Base-by-base conservation (phyloP, 2,113 vertebrate species). In the Rhombomys opimus region DNA sequence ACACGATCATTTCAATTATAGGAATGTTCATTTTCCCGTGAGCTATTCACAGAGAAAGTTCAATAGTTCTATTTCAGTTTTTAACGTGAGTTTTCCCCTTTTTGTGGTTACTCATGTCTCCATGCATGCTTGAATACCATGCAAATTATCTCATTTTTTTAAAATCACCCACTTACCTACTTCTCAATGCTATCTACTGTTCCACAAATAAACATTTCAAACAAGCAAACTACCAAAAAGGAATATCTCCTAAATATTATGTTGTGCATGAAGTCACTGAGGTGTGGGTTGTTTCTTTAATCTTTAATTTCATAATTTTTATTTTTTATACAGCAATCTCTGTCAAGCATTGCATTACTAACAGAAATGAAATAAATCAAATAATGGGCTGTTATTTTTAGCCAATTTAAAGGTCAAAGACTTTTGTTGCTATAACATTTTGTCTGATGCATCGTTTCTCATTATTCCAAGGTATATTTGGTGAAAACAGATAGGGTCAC, bases 1-100 rank as follows among this genome's bases (percentile, higher is more conserved):
- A 90, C 87, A 89, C 70, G 97, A 97, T 75, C 82, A 96, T 97
- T 98, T 98, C 86, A 97, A 93, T 97, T 97, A 95, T 65, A 95
- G 92, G 27, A 94, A 75, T 93, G 88, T 88, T 96, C 81, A 81
- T 93, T 78, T 96, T 95, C 86, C 65, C 67, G 73, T 94, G 89
- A 96, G 90, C 75, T 32, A n/a, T 54, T 95, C 73, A 78, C 52
- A 91, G 80, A 92, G 67, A 92, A 93, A 86, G 87, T 97, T 94
- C 81, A 96, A 95, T 41, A 76, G 68, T 23, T 78, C 88, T 41
- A 72, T 81, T 97, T 93, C 86, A 89, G 78, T 50, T 89, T 95
- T 78, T 76, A 81, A 88, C 93, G 61, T 86, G 76, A 86, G 11
- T 70, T 96, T 94, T 93, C 65, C 22, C 30, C 89, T 92, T 93